phyloP scores from a whole-genome alignment of 2,888 invertebrate species.

The Caenorhabditis panamensis region DNA sequence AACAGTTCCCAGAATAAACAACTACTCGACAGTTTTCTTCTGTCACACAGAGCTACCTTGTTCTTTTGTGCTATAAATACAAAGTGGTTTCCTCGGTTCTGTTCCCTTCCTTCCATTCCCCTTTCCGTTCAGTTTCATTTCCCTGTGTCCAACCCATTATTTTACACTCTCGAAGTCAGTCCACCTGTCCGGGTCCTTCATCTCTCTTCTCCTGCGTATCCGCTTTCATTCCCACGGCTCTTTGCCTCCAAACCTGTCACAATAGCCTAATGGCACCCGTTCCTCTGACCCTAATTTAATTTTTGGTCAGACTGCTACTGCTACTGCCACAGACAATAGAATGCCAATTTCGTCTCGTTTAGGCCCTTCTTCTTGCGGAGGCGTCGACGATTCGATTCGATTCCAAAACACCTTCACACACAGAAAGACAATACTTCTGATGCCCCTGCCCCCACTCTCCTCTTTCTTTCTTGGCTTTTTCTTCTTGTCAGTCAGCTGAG shows the following conservation, averaged over 20 bases:
- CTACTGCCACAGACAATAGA: constrained; percentile 14
- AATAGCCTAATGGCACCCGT: constrained; percentile 18
- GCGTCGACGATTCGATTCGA: neutral
- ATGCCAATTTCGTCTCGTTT: constrained; percentile 33
- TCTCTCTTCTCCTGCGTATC: constrained; percentile 17
- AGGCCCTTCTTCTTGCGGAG: neutral
- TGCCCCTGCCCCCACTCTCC: neutral
- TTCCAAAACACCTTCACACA: constrained; percentile 19
- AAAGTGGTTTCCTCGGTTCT: neutral
- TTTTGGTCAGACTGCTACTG: constrained; percentile 25
- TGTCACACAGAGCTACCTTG: neutral
- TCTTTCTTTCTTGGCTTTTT: constrained; percentile 10
- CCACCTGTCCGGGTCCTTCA: neutral
- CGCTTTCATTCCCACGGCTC: constrained; percentile 44
- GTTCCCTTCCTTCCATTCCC: neutral
- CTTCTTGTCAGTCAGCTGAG: constrained; percentile 37
- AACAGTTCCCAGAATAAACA: constrained; percentile 28
- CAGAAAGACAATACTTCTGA: constrained; percentile 24
- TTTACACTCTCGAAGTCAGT: constrained; percentile 13
- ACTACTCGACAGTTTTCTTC: constrained; percentile 23
- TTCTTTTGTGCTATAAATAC: constrained; percentile 24
- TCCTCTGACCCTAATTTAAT: constrained; percentile 38
- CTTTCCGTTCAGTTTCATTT: neutral
- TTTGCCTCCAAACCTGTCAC: constrained; percentile 25
- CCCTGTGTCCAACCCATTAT: constrained; percentile 26